phyloP scores from a whole-genome alignment of 2,113 vertebrate genomes.

The Melanerpes formicivorus region DNA sequence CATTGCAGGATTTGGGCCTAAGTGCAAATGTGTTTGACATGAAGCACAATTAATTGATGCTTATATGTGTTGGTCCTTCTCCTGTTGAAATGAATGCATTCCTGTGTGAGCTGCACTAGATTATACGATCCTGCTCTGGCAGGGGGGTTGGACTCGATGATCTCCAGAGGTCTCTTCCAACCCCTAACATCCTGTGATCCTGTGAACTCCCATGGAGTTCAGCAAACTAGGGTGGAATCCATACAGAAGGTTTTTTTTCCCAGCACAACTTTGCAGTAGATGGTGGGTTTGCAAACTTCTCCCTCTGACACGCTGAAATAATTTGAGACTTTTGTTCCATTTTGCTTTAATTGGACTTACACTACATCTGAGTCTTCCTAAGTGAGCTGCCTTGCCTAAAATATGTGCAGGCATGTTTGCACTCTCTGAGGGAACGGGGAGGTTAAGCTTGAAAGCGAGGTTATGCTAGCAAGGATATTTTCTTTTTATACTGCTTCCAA shows the following conservation, averaged over 20 bases:
- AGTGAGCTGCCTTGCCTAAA: conserved; percentile 39
- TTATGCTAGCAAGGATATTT: conserved; percentile 61
- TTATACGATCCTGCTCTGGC: too few relatives aligned
- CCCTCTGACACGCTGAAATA: conserved; percentile 61
- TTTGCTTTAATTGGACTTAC: conserved; percentile 60
- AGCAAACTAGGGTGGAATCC: not conserved
- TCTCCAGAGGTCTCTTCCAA: too few relatives aligned
- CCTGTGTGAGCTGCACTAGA: too few relatives aligned
- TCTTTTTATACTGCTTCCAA: conserved; percentile 65
- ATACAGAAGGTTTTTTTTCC: conserved; percentile 30
- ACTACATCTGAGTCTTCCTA: conserved; percentile 48
- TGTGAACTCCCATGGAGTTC: conserved; percentile 24
- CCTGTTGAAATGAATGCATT: not conserved
- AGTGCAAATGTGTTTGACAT: not conserved
- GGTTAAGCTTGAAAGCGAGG: conserved; percentile 49
- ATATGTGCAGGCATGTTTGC: conserved; percentile 57
- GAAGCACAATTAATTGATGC: not conserved
- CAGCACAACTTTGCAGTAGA: conserved; percentile 49
- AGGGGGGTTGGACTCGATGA: too few relatives aligned
- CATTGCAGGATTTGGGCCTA: not conserved
- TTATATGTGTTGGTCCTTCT: not conserved
- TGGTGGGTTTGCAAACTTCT: conserved; percentile 36
- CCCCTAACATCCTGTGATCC: too few relatives aligned
- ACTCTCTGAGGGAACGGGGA: conserved; percentile 41
- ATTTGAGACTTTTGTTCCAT: conserved; percentile 55